Conservation (phyloP, 2,113 vertebrate genomes). For the Myiozetetes cayanensis region DNA sequence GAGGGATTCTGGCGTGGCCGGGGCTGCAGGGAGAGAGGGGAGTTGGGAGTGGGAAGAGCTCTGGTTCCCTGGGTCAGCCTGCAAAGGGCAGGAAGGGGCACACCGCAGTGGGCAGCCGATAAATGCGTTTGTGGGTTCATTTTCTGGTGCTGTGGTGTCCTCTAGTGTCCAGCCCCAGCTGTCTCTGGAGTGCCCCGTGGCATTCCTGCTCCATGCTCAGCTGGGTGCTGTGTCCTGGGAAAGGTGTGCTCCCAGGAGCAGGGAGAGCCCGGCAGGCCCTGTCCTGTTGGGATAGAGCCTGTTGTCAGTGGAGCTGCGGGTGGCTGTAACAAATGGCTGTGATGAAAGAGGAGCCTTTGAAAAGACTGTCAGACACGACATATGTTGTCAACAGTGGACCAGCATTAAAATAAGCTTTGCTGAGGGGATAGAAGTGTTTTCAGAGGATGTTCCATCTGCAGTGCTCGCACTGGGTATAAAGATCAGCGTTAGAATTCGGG, state of each 20-base stretch:
- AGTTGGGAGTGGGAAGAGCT: background rate
- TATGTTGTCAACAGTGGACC: background rate
- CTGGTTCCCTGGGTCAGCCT: background rate
- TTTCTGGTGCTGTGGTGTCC: constrained; percentile 41
- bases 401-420: background rate
- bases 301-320: background rate
- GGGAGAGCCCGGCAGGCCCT: background rate
- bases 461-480: background rate
- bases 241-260: background rate
- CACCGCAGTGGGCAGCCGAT: background rate
- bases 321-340: background rate
- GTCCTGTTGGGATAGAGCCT: background rate
- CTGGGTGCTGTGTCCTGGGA: background rate
- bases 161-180: constrained; percentile 45
- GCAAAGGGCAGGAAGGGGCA: background rate
- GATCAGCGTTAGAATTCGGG: background rate
- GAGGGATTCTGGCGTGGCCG: background rate
- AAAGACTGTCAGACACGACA: background rate
- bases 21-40: background rate
- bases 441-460: background rate
- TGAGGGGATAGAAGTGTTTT: background rate
- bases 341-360: background rate
- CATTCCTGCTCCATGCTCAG: accelerated
- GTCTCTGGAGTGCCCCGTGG: background rate
- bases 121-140: background rate